phyloP scores from a whole-genome alignment of 2,113 vertebrate species.

The Rhynchomys soricoides region DNA sequence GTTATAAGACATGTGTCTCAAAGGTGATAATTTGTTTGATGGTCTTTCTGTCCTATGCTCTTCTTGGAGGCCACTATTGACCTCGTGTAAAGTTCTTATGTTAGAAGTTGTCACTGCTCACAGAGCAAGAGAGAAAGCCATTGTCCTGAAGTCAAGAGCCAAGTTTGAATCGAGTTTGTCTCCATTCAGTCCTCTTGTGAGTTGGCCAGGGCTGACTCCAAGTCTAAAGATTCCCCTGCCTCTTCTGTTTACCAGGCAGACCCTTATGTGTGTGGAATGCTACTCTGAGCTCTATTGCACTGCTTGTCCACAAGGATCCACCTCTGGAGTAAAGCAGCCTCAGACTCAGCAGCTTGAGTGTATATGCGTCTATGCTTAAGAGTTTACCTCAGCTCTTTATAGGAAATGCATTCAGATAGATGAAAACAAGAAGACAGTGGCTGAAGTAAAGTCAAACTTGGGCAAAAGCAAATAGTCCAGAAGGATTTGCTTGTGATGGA shows the following conservation, averaged over 20 bases:
- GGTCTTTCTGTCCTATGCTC: neutral
- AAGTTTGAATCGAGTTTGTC: neutral
- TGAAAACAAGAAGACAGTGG: neutral
- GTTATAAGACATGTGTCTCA: neutral
- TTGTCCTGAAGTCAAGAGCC: neutral
- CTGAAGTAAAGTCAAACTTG: neutral
- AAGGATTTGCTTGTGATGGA: neutral
- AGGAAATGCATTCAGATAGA: neutral
- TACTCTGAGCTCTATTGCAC: neutral
- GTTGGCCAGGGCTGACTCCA: neutral
- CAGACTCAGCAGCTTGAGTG: neutral
- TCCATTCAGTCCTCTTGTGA: neutral
- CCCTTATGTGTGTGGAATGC: neutral
- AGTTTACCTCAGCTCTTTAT: neutral
- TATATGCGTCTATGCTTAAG: neutral
- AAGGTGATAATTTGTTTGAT: neutral
- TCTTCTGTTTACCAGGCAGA: neutral
- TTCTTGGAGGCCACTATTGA: neutral
- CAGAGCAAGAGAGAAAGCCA: neutral
- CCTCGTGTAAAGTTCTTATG: neutral
- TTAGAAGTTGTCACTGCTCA: neutral
- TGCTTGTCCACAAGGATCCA: neutral
- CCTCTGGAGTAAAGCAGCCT: neutral
- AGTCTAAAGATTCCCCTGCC: neutral
- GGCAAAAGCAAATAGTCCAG: neutral